phyloP scores from a whole-genome alignment of 2,888 invertebrate species.

The Mythimna albipuncta region DNA sequence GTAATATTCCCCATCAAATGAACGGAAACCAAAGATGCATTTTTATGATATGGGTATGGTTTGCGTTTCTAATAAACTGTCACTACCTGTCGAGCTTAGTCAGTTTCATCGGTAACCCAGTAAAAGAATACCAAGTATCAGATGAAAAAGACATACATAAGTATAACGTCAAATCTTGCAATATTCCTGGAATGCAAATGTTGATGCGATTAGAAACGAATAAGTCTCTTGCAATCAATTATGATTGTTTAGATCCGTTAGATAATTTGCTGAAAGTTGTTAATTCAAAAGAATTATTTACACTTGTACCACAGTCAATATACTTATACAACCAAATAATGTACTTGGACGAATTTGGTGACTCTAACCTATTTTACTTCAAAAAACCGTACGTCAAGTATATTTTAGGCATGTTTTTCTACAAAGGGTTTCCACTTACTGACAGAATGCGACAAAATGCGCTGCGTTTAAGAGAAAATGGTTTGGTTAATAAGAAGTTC shows the following conservation, averaged over 20 bases:
- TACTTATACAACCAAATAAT: constrained; percentile 26
- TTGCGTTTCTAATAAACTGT: constrained; percentile 66
- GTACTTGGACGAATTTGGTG: constrained; percentile 36
- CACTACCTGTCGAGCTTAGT: constrained; percentile 67
- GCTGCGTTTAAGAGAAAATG: constrained; percentile 49
- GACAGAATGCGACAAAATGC: constrained; percentile 31
- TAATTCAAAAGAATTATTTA: neutral
- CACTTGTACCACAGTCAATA: neutral
- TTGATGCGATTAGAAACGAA: constrained; percentile 10
- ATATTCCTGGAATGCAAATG: neutral
- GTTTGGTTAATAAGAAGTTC: constrained; percentile 40
- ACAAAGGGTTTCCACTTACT: constrained; percentile 56
- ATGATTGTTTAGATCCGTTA: neutral
- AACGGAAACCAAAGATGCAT: constrained; percentile 29
- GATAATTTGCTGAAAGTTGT: neutral
- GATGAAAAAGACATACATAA: constrained; percentile 24
- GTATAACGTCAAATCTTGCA: constrained; percentile 31
- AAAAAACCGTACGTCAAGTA: constrained; percentile 27
- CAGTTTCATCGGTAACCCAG: constrained; percentile 65
- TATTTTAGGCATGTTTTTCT: constrained; percentile 42
- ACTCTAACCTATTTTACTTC: constrained; percentile 28
- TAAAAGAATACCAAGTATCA: constrained; percentile 53
- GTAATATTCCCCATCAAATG: constrained; percentile 11
- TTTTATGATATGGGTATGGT: constrained; percentile 42
- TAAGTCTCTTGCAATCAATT: neutral